Base-by-base conservation (phyloP, 2,797 vertebrate species). In the Odontamblyopus rebecca region DNA sequence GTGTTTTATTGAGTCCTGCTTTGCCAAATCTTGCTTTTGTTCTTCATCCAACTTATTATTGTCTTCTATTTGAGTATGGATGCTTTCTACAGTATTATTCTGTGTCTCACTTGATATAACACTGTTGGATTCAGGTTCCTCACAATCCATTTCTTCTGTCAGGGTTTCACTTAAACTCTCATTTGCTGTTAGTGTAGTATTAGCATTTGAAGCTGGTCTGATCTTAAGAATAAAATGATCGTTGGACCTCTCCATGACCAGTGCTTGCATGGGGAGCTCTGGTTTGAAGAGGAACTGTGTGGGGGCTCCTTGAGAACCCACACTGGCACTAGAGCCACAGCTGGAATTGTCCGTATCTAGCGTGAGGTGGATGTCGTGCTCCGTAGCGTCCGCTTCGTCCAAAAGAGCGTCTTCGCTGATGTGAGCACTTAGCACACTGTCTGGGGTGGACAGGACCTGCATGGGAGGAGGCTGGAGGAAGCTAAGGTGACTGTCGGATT, bases 201-300 rank as follows among this genome's bases (percentile, higher is more conserved):
- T 68, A 1, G 74, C 50, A 0, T 32, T 51, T 0, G 80, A 77
- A 0, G 95, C 90, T 69, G 95, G 95, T n/a, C 96, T 94, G 23
- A 99, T 99, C 90, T 96, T 98, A 5, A 99, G 92, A 51, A 99
- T 95, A 57, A 99, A 99, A 76, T 98, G 97, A 75, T 99, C 97
- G 0, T 98, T 98, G 71, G 98, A 99, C 79, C 93, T 95, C 88
- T 99, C 98, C 95, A 96, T 97, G 79, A 99, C 96, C 27, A 98
- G 94, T 0, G 97, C 98, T 82, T 97, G 96, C 96, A 99, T 98
- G 18, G 96, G 96, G 4, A 97, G 76, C 80, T 96, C 95, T 5
- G 96, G 93, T 76, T 95, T 95, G 86, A 95, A 96, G 71, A 96
- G 89, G 71, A 98, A 91, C 0, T 86, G 66, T 0, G 72, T 76